These are phyloP conservation scores for Acestrorhynchus altus DNA, from an alignment of 2,797 vertebrate species.

Conservation along the genomic window DNA sequence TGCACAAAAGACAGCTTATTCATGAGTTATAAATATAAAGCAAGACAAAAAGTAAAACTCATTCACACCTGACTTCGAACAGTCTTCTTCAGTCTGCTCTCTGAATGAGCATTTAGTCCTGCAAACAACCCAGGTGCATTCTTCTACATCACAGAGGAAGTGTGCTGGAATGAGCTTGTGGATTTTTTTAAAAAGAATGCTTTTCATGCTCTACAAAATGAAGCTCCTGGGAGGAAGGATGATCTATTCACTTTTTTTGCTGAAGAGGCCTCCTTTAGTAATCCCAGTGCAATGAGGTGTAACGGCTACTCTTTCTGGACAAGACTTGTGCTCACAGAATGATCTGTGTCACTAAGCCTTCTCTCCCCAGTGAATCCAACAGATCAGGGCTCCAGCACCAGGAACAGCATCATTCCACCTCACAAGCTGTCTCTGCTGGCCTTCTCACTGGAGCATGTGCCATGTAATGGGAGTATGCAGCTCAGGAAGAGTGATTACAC, in stretches of 20 bases:
- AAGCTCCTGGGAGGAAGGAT: not conserved
- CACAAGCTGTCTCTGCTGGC: not conserved
- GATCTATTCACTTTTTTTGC: not conserved
- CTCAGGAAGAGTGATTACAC: conserved; percentile 58
- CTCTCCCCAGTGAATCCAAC: not conserved
- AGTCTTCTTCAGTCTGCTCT: conserved; percentile 4
- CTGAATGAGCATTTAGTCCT: not conserved
- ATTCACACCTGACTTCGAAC: conserved; percentile 17
- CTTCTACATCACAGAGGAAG: not conserved
- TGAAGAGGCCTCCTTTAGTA: not conserved
- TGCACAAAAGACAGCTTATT: conserved; percentile 38
- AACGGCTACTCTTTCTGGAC: conserved; percentile 3
- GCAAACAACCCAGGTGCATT: conserved; percentile 22
- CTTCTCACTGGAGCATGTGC: conserved; percentile 20
- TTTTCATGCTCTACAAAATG: not conserved
- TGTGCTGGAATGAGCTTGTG: not conserved
- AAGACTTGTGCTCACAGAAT: conserved; percentile 3
- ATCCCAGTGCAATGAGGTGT: not conserved
- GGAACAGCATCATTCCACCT: conserved; percentile 18
- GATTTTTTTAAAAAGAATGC: not conserved
- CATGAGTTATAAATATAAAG: conserved; percentile 30
- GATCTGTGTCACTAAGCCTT: conserved; percentile 19
- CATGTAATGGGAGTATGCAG: conserved; percentile 22
- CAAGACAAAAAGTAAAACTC: conserved; percentile 31
- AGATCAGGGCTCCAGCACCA: conserved; percentile 29